Conservation (phyloP, 2,797 vertebrate genomes). For the Lepus townsendii region DNA sequence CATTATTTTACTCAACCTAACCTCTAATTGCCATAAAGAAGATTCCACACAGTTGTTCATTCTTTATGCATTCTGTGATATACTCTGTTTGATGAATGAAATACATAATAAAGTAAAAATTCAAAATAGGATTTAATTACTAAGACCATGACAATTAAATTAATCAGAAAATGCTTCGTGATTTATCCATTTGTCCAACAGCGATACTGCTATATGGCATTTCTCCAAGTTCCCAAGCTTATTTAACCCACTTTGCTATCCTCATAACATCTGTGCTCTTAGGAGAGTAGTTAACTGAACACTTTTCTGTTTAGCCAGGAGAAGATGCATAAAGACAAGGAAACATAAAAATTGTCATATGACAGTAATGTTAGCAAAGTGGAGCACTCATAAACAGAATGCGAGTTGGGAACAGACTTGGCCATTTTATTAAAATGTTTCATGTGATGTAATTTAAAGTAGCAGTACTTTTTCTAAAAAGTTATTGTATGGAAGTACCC, state of each 20-base stretch:
- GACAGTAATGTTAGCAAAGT: neutral
- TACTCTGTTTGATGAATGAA: slow-evolving; percentile 47
- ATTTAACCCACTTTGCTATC: slow-evolving; percentile 69
- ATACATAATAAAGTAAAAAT: slow-evolving; percentile 33
- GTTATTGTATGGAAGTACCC: slow-evolving; percentile 11
- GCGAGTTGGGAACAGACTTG: slow-evolving; percentile 40
- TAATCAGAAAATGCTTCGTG: slow-evolving; percentile 50
- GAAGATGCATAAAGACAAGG: slow-evolving; percentile 48
- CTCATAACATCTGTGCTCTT: slow-evolving; percentile 74
- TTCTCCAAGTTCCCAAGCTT: slow-evolving; percentile 73
- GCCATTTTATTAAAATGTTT: slow-evolving; percentile 56
- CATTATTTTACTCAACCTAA: slow-evolving; percentile 32
- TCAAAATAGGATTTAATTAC: neutral
- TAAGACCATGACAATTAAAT: slow-evolving; percentile 55
- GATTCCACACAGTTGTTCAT: neutral
- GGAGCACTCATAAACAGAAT: slow-evolving; percentile 46
- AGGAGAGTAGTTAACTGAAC: slow-evolving; percentile 54
- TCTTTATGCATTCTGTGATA: slow-evolving; percentile 13
- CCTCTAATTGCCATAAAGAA: slow-evolving; percentile 51
- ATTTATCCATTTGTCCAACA: slow-evolving; percentile 57
- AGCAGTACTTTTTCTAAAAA: slow-evolving; percentile 55
- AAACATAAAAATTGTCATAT: slow-evolving; percentile 24
- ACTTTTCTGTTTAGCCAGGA: slow-evolving; percentile 59
- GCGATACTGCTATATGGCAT: slow-evolving; percentile 61
- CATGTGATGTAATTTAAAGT: slow-evolving; percentile 49